Evolutionary conservation across 2,888 invertebrate species (phyloP).

Genomic region (Cordylochernes scorpioides): DNA sequence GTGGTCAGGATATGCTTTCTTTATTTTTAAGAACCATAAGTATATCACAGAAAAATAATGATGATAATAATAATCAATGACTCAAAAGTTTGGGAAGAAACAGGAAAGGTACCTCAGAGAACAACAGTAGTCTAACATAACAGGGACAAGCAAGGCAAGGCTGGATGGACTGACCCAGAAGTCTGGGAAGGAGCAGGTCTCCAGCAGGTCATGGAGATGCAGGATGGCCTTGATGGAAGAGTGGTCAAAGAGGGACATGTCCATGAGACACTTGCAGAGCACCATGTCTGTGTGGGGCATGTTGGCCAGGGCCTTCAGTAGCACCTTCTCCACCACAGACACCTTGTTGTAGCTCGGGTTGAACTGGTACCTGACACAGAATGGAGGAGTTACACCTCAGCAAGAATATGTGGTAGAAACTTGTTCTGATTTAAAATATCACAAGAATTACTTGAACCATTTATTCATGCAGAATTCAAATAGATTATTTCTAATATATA

Average conservation of each 20-base stretch:
- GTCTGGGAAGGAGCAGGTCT: slow-evolving; percentile 67
- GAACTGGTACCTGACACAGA: slow-evolving; percentile 45
- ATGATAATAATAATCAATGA: too few species aligned
- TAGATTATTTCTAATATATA: too few species aligned
- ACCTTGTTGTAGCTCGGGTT: slow-evolving; percentile 61
- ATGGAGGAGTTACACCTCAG: too few species aligned
- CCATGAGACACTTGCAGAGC: slow-evolving; percentile 80
- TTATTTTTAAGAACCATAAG: too few species aligned
- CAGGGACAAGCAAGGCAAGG: too few species aligned
- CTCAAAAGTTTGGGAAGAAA: too few species aligned
- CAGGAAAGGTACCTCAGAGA: too few species aligned
- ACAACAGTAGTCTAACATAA: too few species aligned
- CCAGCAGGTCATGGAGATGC: slow-evolving; percentile 62
- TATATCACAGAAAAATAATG: too few species aligned
- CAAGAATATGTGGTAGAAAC: too few species aligned
- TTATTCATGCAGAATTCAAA: slow-evolving; percentile 2
- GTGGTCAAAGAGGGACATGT: slow-evolving; percentile 46
- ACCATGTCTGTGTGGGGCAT: slow-evolving; percentile 93
- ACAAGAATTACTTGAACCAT: slow-evolving; percentile 2
- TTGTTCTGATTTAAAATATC: slow-evolving; percentile 1
- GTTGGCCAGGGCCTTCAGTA: slow-evolving; percentile 82
- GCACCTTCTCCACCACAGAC: slow-evolving; percentile 58
- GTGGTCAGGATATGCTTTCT: too few species aligned
- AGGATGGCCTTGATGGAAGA: slow-evolving; percentile 65
- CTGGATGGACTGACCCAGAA: slow-evolving; percentile 46